A percentile compares a stretch with the other conserved stretches of the same genome.
Evolutionary conservation across 2,888 invertebrate species (phyloP).

Genomic region (Teinopalpus imperialis): DNA sequence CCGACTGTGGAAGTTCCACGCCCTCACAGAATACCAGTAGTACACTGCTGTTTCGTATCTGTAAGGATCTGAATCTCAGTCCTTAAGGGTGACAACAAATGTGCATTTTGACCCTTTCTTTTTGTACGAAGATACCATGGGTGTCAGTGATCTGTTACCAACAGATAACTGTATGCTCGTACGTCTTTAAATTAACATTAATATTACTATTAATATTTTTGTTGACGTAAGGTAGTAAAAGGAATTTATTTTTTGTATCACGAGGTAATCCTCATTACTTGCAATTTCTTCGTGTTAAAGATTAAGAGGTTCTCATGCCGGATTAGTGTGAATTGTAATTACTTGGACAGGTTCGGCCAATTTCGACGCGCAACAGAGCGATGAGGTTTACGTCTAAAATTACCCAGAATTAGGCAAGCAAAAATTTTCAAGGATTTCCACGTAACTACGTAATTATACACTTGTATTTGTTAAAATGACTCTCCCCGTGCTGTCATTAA

Average conservation of each 20-base stretch:
- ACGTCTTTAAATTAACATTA: too few relatives aligned
- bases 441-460: conserved; percentile 9
- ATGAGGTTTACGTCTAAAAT: conserved; percentile 41
- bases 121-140: too few relatives aligned
- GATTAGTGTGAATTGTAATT: conserved; percentile 47
- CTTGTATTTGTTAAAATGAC: conserved; percentile 13
- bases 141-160: too few relatives aligned
- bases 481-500: conserved; percentile 9
- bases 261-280: conserved; percentile 20
- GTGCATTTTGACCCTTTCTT: too few relatives aligned
- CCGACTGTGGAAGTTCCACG: too few relatives aligned
- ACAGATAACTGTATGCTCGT: too few relatives aligned
- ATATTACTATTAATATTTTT: too few relatives aligned
- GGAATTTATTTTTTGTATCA: background rate
- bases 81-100: too few relatives aligned
- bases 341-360: conserved; percentile 45
- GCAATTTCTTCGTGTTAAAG: conserved; percentile 23
- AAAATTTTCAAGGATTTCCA: conserved; percentile 8
- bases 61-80: too few relatives aligned
- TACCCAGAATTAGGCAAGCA: conserved; percentile 41
- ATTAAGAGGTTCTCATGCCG: conserved; percentile 31
- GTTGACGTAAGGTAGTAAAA: too few relatives aligned
- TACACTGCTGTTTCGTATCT: too few relatives aligned
- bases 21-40: too few relatives aligned
- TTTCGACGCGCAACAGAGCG: conserved; percentile 31